These are phyloP conservation scores for Brenthis hecate DNA, from an alignment of 2,888 invertebrate species.

Conservation along the genomic window DNA sequence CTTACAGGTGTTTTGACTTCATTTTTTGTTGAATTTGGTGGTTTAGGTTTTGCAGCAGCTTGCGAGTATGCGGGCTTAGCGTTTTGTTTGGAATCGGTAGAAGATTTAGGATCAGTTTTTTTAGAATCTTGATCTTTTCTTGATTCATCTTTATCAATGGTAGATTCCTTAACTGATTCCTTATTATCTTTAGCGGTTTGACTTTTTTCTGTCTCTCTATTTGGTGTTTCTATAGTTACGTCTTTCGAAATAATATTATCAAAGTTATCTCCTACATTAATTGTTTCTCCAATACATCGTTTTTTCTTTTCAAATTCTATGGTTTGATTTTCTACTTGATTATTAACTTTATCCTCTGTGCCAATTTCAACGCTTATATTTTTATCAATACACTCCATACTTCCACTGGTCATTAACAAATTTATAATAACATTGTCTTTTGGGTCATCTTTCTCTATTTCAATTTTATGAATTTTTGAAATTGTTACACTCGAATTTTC, in stretches of 20 bases:
- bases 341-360: not conserved
- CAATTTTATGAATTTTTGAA: not conserved
- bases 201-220: conserved; percentile 11
- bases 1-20: conserved; percentile 62
- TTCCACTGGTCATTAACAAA: not conserved
- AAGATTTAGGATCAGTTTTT: conserved; percentile 52
- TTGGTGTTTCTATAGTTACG: not conserved
- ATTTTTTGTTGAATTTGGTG: conserved; percentile 53
- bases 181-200: conserved; percentile 9
- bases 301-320: not conserved
- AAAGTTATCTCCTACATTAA: not conserved
- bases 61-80: conserved; percentile 75
- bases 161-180: conserved; percentile 21
- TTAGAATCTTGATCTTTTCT: conserved; percentile 51
- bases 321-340: not conserved
- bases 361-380: not conserved
- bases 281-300: not conserved
- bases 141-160: conserved; percentile 36
- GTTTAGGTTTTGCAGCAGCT: conserved; percentile 78
- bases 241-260: not conserved
- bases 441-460: not conserved
- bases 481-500: conserved; percentile 6
- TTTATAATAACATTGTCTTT: not conserved
- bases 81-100: conserved; percentile 51
- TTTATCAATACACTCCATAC: not conserved